Conservation (phyloP, 2,113 vertebrate genomes). For the Callithrix jacchus region DNA sequence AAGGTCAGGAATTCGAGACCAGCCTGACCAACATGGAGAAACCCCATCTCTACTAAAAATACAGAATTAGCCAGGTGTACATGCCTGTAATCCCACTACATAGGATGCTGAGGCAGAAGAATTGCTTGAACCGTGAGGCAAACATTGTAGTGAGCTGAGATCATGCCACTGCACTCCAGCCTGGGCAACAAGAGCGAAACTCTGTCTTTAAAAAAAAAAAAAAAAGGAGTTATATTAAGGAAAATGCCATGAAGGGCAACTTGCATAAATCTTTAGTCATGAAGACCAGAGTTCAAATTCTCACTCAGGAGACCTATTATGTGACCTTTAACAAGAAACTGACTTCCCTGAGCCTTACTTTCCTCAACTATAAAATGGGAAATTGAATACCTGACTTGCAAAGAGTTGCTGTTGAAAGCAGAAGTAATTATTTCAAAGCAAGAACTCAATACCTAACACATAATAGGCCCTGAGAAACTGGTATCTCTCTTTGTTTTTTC, state of each 20-base stretch:
- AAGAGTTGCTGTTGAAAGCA: constrained; percentile 3
- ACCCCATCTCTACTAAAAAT: too few relatives aligned
- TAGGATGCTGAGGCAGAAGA: too few relatives aligned
- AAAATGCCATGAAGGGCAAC: background rate
- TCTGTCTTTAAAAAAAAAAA: too few relatives aligned
- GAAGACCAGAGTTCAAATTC: constrained; percentile 1
- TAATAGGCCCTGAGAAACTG: background rate
- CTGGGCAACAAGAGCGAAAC: too few relatives aligned
- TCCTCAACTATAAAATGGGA: constrained; percentile 1
- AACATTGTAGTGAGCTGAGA: too few relatives aligned
- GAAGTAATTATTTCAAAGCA: constrained; percentile 25
- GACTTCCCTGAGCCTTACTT: background rate
- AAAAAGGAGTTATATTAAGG: background rate
- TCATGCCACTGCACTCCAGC: too few relatives aligned
- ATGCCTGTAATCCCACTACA: too few relatives aligned
- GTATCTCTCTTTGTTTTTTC: background rate
- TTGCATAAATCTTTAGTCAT: background rate
- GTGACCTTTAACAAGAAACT: constrained; percentile 40
- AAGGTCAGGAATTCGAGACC: too few relatives aligned
- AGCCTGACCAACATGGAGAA: too few relatives aligned
- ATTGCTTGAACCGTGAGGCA: too few relatives aligned
- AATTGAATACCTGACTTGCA: background rate
- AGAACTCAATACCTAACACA: background rate
- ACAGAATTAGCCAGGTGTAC: too few relatives aligned
- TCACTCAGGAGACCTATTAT: background rate